Evolutionary conservation across 2,888 invertebrate species (phyloP), one percentile per base, ranked within the genome.

Genomic region (Micoletzkya japonica): DNA sequence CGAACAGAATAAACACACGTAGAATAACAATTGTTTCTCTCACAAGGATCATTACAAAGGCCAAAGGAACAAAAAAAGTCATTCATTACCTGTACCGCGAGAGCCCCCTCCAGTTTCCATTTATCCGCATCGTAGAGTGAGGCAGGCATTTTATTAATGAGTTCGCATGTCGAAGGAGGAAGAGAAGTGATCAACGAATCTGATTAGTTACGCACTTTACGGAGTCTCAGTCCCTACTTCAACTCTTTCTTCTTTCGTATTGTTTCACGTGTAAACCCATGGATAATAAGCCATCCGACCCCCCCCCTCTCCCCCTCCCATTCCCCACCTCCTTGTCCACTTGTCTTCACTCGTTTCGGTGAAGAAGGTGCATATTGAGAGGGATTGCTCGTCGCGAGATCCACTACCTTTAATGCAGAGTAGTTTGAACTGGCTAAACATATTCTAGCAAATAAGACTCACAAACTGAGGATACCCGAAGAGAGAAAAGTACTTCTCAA

Each of bases 21-120:
- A 14, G 20, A 44, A 44, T 44, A 20, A 44, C 10, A 14, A 44
- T 44, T 44, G 10, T 44, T 20, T 14, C 10, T 44, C 10, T 44
- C 44, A 44, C 20, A 44, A 10, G 44, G 44, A n/a, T n/a, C n/a
- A n/a, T n/a, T n/a, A n/a, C n/a, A n/a, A n/a, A n/a, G n/a, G n/a
- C n/a, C n/a, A n/a, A n/a, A n/a, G n/a, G n/a, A n/a, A n/a, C n/a
- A n/a, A n/a, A n/a, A n/a, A n/a, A n/a, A n/a, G n/a, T n/a, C n/a
- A n/a, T n/a, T n/a, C n/a, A n/a, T 26, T 57, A 75, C 75, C 70
- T 77, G 77, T 10, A 83, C 81, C 4, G 82, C 79, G 52, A 74
- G 77, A 34, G 76, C 67, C 39, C 75, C 74, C 6, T 76, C 71
- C 56, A 83, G 70, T 24, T 79, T 76, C 83, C 83, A 83, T 7